Conservation (phyloP, 2,113 vertebrate species). For the Cettia cetti region DNA sequence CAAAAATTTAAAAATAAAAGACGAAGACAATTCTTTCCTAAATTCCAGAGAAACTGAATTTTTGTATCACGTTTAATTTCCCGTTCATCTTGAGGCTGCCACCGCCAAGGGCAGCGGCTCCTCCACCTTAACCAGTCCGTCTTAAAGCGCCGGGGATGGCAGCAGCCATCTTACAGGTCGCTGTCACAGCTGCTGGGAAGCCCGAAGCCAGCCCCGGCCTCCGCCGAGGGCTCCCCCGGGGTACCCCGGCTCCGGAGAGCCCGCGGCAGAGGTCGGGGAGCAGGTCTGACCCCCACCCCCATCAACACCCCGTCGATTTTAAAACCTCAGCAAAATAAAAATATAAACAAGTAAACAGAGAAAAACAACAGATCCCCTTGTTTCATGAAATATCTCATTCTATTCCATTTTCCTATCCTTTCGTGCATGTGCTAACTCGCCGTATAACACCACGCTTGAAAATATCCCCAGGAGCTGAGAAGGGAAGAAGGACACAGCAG, state of each 20-base stretch:
- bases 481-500: neutral
- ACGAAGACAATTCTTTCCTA: neutral
- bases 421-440: neutral
- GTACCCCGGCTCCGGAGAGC: no score
- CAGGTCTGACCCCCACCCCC: neutral
- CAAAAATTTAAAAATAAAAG: neutral
- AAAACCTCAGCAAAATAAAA: neutral
- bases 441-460: neutral
- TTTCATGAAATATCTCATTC: neutral
- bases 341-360: neutral
- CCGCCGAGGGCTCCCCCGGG: neutral
- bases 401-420: neutral
- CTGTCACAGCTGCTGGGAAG: neutral
- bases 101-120: neutral
- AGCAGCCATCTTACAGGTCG: constrained; percentile 54
- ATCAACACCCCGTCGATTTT: neutral
- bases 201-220: neutral
- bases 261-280: neutral
- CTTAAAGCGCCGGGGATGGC: neutral
- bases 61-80: neutral
- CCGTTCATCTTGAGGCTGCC: neutral
- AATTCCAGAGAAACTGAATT: neutral
- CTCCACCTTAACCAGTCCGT: constrained; percentile 7
- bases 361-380: neutral
- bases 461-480: neutral